phyloP scores from a whole-genome alignment of 2,888 invertebrate genomes.

The Leptopilina drosophilae region DNA sequence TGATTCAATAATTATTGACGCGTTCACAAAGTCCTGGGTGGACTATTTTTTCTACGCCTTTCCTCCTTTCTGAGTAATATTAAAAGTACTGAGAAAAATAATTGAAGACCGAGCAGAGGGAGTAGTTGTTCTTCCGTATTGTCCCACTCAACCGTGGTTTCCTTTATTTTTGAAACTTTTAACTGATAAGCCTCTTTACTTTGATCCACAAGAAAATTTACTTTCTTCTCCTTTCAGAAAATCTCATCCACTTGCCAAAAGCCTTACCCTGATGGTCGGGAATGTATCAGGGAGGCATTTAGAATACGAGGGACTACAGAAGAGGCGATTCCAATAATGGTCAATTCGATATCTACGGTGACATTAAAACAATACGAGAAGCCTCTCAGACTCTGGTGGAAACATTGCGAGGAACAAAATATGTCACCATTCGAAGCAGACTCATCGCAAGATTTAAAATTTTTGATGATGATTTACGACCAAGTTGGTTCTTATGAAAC shows the following conservation, averaged over 20 bases:
- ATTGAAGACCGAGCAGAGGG: constrained; percentile 57
- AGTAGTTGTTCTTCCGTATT: constrained; percentile 22
- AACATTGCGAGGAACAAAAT: no score
- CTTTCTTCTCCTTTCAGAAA: constrained; percentile 56
- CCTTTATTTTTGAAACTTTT: background rate
- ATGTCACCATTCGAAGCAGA: no score
- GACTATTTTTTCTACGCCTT: constrained; percentile 60
- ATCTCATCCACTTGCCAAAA: background rate
- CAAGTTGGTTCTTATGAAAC: no score
- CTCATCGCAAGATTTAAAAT: no score
- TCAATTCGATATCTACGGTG: constrained; percentile 32
- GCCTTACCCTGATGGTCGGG: no score
- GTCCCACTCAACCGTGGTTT: background rate
- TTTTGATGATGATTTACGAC: no score
- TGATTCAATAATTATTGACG: constrained; percentile 58
- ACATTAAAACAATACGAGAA: constrained; percentile 57
- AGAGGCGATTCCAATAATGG: no score
- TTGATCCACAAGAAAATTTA: constrained; percentile 46
- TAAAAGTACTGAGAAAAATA: constrained; percentile 52
- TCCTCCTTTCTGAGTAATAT: constrained; percentile 45
- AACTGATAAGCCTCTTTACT: background rate
- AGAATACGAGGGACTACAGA: no score
- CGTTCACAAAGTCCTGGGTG: constrained; percentile 57
- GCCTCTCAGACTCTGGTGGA: constrained; percentile 58
- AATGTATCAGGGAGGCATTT: no score